Base-by-base conservation (phyloP, 1,140 invertebrate genomes). In the Camponotus floridanus region DNA sequence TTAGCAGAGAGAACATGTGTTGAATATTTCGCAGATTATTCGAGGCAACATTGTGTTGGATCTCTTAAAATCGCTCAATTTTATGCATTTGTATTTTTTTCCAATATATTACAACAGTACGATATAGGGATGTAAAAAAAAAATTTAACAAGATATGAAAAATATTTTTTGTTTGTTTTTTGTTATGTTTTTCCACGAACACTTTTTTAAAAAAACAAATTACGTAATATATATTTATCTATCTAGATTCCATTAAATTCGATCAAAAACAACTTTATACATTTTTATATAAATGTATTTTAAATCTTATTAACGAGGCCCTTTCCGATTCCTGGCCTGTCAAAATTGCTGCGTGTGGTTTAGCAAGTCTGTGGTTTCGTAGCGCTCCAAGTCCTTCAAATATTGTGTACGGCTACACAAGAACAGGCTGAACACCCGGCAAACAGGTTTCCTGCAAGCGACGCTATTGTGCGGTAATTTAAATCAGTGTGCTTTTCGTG, bases 371-470 rank as follows among this genome's bases (percentile, higher is more conserved):
- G 79, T 61, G 79, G 79, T 74, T 42, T 83, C 26, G n/a, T 73
- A 73, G 68, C 57, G 55, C 21, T 26, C 51, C 51, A 61, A 83
- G 79, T 83, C 68, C 68, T 83, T 74, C 79, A 71, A 81, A 81
- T 59, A 81, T 73, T 70, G 68, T 70, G 68, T 83, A 83, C 6
- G 39, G 79, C 65, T 57, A 57, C 65, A 15, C 68, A 83, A 73
- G 76, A 86, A 81, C 76, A 39, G 57, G 42, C 76, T 45, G 85
- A 65, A 86, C 78, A 79, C 64, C 57, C 73, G 62, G 76, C 67
- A 87, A 89, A 89, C 86, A 76, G 86, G 81, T 87, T 89, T 79
- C 70, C 71, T 85, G 80, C 64, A 79, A 21, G 67, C 78, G 65
- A 61, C 51, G 42, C 73, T 61, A 87, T 88, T 87, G 73, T 85